phyloP scores from a whole-genome alignment of 2,113 vertebrate species.

The Regulus satrapa region DNA sequence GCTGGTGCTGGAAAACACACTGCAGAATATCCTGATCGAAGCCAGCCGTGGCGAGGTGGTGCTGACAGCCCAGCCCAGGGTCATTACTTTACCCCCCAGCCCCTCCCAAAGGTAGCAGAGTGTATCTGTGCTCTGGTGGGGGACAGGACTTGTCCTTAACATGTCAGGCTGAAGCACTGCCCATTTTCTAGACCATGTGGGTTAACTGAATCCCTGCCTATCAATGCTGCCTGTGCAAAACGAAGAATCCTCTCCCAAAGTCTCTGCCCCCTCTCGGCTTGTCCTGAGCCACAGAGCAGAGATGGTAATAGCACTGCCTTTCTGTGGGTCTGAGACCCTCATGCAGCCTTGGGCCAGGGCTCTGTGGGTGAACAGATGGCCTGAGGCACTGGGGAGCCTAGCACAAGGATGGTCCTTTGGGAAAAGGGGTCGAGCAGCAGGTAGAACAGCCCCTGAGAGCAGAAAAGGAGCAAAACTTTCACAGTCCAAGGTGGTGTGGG shows the following conservation, averaged over 20 bases:
- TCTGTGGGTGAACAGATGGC: neutral
- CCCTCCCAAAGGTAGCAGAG: conserved; percentile 28
- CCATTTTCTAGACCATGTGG: neutral
- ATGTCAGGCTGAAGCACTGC: neutral
- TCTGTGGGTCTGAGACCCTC: neutral
- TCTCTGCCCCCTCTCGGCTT: neutral
- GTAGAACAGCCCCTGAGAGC: neutral
- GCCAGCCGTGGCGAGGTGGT: conserved; percentile 84
- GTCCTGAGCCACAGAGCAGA: neutral
- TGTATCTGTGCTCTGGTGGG: neutral
- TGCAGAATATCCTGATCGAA: conserved; percentile 89
- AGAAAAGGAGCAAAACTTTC: neutral
- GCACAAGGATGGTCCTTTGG: neutral
- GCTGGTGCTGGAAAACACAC: conserved; percentile 79
- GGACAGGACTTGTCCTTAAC: neutral
- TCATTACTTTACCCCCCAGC: conserved; percentile 70
- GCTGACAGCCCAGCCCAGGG: conserved; percentile 76
- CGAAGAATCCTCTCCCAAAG: neutral
- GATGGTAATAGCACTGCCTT: neutral
- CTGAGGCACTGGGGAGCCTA: neutral
- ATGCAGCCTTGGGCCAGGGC: neutral
- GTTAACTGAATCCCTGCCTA: neutral
- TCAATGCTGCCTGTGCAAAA: neutral
- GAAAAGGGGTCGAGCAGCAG: neutral
- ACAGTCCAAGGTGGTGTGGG: neutral